Evolutionary conservation across 2,888 invertebrate genomes (phyloP).

Genomic region (Lymantria dispar): DNA sequence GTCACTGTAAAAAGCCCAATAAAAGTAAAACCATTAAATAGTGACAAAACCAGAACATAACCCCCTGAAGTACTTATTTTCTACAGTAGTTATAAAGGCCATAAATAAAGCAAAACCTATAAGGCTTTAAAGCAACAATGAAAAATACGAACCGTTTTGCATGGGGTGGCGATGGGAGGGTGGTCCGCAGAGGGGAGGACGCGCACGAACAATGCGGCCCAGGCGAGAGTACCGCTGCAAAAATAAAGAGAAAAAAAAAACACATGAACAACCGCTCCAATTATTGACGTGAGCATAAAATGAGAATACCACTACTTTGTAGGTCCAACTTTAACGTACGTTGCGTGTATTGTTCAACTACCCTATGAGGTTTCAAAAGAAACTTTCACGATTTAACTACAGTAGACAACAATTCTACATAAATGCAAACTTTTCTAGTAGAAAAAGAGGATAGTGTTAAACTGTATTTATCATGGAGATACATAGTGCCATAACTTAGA

Average conservation of each 20-base stretch:
- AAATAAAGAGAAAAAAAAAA: slow-evolving; percentile 61
- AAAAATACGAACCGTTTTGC: slow-evolving; percentile 81
- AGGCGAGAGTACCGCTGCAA: slow-evolving; percentile 69
- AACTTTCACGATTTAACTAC: background rate
- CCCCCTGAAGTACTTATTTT: slow-evolving; percentile 69
- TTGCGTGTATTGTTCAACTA: slow-evolving; percentile 32
- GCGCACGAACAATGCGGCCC: slow-evolving; percentile 70
- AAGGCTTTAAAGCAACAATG: slow-evolving; percentile 81
- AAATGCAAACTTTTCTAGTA: background rate
- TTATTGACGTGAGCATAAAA: slow-evolving; percentile 77
- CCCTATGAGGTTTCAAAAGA: background rate
- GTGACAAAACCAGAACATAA: slow-evolving; percentile 68
- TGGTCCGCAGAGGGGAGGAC: slow-evolving; percentile 43
- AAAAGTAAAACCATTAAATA: slow-evolving; percentile 50
- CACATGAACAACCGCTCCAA: slow-evolving; percentile 77
- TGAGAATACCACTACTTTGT: slow-evolving; percentile 53
- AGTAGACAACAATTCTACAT: background rate
- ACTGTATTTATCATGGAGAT: background rate
- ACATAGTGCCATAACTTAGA: background rate
- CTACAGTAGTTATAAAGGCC: slow-evolving; percentile 73
- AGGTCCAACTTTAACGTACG: slow-evolving; percentile 37
- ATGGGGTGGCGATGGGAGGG: slow-evolving; percentile 51
- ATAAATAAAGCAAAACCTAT: slow-evolving; percentile 81
- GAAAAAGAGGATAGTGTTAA: background rate
- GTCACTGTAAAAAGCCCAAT: slow-evolving; percentile 3